Percentiles rank a stretch among this genome's conserved stretches.
Conservation (phyloP, 2,797 vertebrate genomes). For the Xenentodon cancila region DNA sequence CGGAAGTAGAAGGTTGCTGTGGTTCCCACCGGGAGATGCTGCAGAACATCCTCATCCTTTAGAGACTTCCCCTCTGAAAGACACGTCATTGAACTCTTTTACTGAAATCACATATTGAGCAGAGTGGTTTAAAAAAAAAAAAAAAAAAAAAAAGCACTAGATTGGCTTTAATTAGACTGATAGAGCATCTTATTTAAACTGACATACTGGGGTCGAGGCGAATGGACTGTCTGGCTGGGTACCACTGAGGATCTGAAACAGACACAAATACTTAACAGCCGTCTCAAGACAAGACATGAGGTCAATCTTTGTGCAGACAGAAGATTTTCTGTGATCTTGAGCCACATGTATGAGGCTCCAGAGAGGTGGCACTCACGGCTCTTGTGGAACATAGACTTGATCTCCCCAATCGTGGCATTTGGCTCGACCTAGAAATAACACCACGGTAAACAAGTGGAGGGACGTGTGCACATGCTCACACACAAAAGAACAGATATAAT, state of each 20-base stretch:
- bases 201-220: constrained; percentile 93
- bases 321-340: constrained; percentile 15
- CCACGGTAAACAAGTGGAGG: constrained; percentile 40
- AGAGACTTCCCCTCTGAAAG: constrained; percentile 92
- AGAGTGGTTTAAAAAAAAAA: background rate
- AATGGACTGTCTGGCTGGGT: constrained; percentile 93
- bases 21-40: constrained; percentile 94
- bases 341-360: constrained; percentile 17
- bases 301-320: background rate
- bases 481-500: constrained; percentile 53
- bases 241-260: constrained; percentile 93
- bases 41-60: constrained; percentile 94
- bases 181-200: background rate
- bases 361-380: constrained; percentile 83
- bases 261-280: constrained; percentile 18
- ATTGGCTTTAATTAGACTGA: background rate
- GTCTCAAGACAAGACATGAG: background rate
- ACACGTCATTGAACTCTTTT: background rate
- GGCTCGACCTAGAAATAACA: constrained; percentile 90
- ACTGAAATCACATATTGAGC: background rate
- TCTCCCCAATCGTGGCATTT: constrained; percentile 93
- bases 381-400: constrained; percentile 95
- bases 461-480: constrained; percentile 10
- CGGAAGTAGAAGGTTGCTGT: constrained; percentile 95
- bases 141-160: background rate